phyloP scores from a whole-genome alignment of 2,888 invertebrate species.

The Cheilosia grossa region DNA sequence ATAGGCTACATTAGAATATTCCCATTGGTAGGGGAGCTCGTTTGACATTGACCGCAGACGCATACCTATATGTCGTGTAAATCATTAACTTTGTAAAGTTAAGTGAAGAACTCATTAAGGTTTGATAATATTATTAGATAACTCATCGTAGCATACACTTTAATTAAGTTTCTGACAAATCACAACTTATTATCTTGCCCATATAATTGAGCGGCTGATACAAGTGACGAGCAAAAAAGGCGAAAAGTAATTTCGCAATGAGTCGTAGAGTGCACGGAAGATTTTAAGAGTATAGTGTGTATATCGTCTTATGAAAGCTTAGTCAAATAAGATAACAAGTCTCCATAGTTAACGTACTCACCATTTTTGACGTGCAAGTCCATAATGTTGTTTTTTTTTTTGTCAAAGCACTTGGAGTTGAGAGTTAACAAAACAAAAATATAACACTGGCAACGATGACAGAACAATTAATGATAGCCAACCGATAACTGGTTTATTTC shows the following conservation, averaged over 20 bases:
- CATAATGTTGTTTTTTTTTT: slow-evolving; percentile 5
- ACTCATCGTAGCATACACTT: slow-evolving; percentile 3
- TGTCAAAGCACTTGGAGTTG: neutral
- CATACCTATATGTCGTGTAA: neutral
- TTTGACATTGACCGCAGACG: slow-evolving; percentile 54
- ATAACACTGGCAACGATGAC: neutral
- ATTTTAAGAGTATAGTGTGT: neutral
- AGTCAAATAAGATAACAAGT: slow-evolving; percentile 19
- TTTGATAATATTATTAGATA: slow-evolving; percentile 7
- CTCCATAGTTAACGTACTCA: slow-evolving; percentile 10
- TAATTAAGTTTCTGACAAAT: neutral
- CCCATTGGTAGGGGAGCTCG: neutral
- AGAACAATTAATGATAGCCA: neutral
- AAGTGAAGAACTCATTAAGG: slow-evolving; percentile 6
- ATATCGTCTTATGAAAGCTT: neutral
- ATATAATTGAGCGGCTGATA: neutral
- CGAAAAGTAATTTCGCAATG: slow-evolving; percentile 16
- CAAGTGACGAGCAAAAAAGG: neutral
- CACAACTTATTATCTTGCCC: neutral
- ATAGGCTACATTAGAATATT: slow-evolving; percentile 37
- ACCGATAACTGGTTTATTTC: slow-evolving; percentile 29
- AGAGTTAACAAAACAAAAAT: slow-evolving; percentile 8
- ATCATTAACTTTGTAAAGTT: neutral
- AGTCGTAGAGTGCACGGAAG: neutral
- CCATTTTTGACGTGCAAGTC: slow-evolving; percentile 25